Conservation (phyloP, 2,113 vertebrate genomes). For the Raja brachyura region DNA sequence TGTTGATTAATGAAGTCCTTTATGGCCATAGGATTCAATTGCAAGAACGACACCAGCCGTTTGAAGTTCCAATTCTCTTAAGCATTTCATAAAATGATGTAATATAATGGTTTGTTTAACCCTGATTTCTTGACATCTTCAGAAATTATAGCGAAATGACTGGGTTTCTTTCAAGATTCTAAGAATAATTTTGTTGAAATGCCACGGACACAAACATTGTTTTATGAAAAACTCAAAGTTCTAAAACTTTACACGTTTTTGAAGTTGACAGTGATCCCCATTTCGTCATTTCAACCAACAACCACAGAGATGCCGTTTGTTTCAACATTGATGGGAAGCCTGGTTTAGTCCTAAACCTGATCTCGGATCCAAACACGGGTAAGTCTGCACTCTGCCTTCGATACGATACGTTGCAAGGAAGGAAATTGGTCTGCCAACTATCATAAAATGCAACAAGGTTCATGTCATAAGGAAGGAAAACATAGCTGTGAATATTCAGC, state of each 20-base stretch:
- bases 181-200: neutral
- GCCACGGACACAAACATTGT: neutral
- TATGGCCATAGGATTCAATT: neutral
- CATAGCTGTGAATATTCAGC: neutral
- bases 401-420: no score
- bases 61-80: neutral
- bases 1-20: neutral
- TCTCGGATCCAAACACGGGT: constrained; percentile 77
- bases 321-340: constrained; percentile 84
- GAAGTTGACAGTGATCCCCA: constrained; percentile 94
- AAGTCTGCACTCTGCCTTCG: constrained; percentile 32
- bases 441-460: no score
- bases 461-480: neutral
- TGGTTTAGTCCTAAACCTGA: constrained; percentile 74
- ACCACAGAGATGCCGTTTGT: constrained; percentile 73
- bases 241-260: constrained; percentile 41
- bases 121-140: neutral
- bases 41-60: neutral
- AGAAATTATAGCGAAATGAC: neutral
- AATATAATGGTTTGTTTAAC: neutral
- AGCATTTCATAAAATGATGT: neutral
- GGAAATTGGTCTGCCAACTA: no score
- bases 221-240: constrained; percentile 9
- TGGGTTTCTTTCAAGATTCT: neutral
- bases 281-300: constrained; percentile 76